These are phyloP conservation scores for Argopecten irradians DNA, from an alignment of 1,140 invertebrate species.

Conservation along the genomic window DNA sequence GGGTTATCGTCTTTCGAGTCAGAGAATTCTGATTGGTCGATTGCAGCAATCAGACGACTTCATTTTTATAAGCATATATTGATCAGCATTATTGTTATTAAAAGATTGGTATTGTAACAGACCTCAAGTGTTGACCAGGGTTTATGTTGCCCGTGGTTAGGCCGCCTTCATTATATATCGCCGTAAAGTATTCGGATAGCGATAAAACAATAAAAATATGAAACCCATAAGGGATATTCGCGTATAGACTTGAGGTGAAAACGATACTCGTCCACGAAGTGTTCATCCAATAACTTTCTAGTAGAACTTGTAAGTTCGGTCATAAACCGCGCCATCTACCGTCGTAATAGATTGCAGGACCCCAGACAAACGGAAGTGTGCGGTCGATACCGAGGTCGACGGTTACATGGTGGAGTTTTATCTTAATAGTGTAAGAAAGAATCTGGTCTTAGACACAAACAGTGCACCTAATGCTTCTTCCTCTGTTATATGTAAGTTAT, in stretches of 20 bases:
- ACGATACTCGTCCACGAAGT: constrained; percentile 3
- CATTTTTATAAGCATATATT: neutral
- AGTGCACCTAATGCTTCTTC: neutral
- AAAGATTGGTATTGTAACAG: neutral
- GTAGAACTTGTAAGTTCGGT: constrained; percentile 9
- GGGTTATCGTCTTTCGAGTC: too few relatives aligned
- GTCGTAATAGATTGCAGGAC: neutral
- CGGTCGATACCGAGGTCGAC: neutral
- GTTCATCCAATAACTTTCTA: constrained; percentile 22
- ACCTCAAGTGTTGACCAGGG: neutral
- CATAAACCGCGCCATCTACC: neutral
- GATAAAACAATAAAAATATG: constrained; percentile 16
- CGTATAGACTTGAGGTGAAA: neutral
- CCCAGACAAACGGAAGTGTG: neutral
- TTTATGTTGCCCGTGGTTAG: neutral
- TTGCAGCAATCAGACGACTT: too few relatives aligned
- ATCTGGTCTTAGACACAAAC: neutral
- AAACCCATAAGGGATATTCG: neutral
- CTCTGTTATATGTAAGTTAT: neutral
- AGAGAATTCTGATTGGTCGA: too few relatives aligned
- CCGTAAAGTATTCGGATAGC: neutral
- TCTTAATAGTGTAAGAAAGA: neutral
- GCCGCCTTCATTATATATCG: neutral
- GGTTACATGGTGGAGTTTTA: neutral
- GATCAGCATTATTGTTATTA: neutral